Evolutionary conservation across 2,113 vertebrate species (phyloP), one percentile per base, ranked within the genome.

Genomic region (Rhombomys opimus): DNA sequence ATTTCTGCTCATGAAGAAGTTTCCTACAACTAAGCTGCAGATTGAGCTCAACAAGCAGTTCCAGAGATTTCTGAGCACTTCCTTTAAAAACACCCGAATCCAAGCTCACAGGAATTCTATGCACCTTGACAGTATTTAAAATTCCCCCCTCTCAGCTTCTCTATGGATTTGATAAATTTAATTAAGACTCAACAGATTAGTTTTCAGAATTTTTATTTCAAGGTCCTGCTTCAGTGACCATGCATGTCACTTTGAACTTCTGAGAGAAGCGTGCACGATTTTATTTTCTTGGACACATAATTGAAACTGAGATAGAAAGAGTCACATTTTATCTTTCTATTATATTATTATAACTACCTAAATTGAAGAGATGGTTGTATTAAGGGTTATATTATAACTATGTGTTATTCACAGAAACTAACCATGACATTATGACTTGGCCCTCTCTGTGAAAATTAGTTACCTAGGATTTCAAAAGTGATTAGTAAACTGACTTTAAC

Each of bases 301-400:
- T 10, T 81, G 85, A 93, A 95, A 70, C 35, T 38, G 50, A 92
- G 17, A 54, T 50, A n/a, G 67, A 27, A 63, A 95, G n/a, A 70
- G 22, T 85, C 54, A 61, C 22, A 89, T 73, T 94, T 87, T 90
- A 87, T 25, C 17, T 78, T 82, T 22, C 41, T 78, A 63, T 80
- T 86, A 67, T 81, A 65, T n/a, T 89, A 77, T 65, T 89, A 89
- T 23, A 65, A 41, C 80, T 72, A 75, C 2, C 67, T 76, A 75
- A 75, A 65, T 54, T 63, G n/a, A 95, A 91, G 25, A 67, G 35
- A 85, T 22, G 65, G 41, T n/a, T 82, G 78, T n/a, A 65, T 68
- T 65, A 61, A 89, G 32, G 80, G 32, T 85, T 41, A 87, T 25
- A 52, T 70, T 32, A 86, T 93, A 93, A 50, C 73, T 52, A 50